phyloP scores from a whole-genome alignment of 2,888 invertebrate genomes.

The Myathropa florea region DNA sequence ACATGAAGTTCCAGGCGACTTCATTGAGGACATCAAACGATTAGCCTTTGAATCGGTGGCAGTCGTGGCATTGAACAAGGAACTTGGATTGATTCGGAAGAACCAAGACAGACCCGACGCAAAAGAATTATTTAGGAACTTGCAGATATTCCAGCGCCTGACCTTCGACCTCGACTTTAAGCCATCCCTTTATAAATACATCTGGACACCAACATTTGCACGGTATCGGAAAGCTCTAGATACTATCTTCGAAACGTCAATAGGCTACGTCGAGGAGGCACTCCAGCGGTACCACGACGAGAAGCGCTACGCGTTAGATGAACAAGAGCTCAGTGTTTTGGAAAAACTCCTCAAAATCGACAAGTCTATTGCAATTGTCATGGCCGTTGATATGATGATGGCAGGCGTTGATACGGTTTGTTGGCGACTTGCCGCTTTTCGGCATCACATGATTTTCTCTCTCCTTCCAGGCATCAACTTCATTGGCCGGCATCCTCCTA shows the following conservation, averaged over 20 bases:
- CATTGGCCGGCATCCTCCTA: slow-evolving; percentile 73
- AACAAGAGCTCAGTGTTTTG: slow-evolving; percentile 83
- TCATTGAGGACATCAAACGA: slow-evolving; percentile 81
- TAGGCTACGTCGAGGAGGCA: slow-evolving; percentile 76
- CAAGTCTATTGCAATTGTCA: slow-evolving; percentile 84
- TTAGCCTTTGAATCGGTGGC: slow-evolving; percentile 83
- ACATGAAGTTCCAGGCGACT: slow-evolving; percentile 80
- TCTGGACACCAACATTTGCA: slow-evolving; percentile 75
- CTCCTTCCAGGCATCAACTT: slow-evolving; percentile 75
- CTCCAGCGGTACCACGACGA: slow-evolving; percentile 75
- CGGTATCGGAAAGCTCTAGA: slow-evolving; percentile 73
- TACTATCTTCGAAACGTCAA: slow-evolving; percentile 70
- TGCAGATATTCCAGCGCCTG: slow-evolving; percentile 59
- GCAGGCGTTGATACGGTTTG: slow-evolving; percentile 88
- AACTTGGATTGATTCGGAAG: slow-evolving; percentile 75
- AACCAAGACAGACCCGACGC: slow-evolving; percentile 73
- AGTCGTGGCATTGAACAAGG: slow-evolving; percentile 79
- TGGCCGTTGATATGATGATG: slow-evolving; percentile 86
- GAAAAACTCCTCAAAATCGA: slow-evolving; percentile 85
- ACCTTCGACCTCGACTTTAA: slow-evolving; percentile 73
- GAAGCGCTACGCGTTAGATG: slow-evolving; percentile 71
- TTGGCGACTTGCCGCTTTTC: slow-evolving; percentile 73
- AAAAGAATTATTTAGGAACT: slow-evolving; percentile 68
- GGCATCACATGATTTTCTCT: neutral
- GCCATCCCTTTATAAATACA: slow-evolving; percentile 76